Evolutionary conservation across 2,888 invertebrate species (phyloP), one percentile per base, ranked within the genome.

Genomic region (Aricia artaxerxes): DNA sequence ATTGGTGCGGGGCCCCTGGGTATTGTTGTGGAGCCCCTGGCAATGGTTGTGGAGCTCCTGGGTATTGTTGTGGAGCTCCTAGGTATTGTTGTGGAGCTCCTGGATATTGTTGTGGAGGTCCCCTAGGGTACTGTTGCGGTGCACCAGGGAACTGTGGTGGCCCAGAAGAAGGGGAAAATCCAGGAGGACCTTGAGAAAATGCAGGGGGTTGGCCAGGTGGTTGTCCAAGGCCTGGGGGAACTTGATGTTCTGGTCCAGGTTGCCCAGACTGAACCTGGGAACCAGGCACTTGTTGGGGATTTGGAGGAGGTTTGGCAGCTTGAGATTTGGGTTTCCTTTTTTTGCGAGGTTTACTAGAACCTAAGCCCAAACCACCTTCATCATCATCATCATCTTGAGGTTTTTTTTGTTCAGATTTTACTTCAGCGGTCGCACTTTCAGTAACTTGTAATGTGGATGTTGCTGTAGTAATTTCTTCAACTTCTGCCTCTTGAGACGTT

Each of bases 321-420:
- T 44, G 53, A 61, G 82, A 84, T 78, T 88, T 87, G 78, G 88
- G 88, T 73, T 84, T 87, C 77, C 79, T 84, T 81, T 79, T 88
- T 80, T 82, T 87, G 60, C 79, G 60, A 31, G 31, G 84, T 60
- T 73, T 80, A 13, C 82, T 81, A 38, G 85, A n/a, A 3, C 85
- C 82, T 61, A 85, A 81, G 1, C 85, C 85, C 1, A 83, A 72
- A 0, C 82, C 83, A 13, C 75, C 82, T 1, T 31, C 81, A 7
- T 83, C 84, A 11, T 84, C 84, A 24, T 84, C 84, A 5, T 82
- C 82, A 64, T 80, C 83, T 75, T 83, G 78, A 7, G 78, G 64
- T 78, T 78, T 38, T 16, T 40, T 31, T 40, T 75, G 79, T 72
- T 80, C 79, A n/a, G 80, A 76, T 31, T 80, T 79, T 35, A 77